phyloP scores from a whole-genome alignment of 2,797 vertebrate genomes.

The Neoniphon sammara region DNA sequence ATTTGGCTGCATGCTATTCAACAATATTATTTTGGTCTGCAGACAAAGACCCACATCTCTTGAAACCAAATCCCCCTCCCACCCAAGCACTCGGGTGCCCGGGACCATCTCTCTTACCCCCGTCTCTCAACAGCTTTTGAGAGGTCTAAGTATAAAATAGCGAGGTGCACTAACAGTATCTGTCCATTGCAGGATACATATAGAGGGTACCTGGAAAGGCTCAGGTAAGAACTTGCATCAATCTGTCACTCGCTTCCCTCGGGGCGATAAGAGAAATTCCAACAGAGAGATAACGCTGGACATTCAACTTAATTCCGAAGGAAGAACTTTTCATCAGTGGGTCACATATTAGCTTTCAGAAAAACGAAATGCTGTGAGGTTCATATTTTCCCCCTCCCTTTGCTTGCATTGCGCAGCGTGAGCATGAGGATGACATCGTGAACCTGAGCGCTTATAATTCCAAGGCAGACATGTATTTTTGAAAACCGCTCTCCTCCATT shows the following conservation, averaged over 20 bases:
- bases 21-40: conserved; percentile 57
- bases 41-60: conserved; percentile 76
- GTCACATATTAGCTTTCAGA: conserved; percentile 84
- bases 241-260: conserved; percentile 88
- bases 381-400: conserved; percentile 37
- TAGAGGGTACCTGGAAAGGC: conserved; percentile 82
- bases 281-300: conserved; percentile 83
- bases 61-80: conserved; percentile 84
- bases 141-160: conserved; percentile 87
- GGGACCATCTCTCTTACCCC: conserved; percentile 82
- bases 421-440: conserved; percentile 67
- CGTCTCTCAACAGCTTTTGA: conserved; percentile 93
- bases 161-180: conserved; percentile 85
- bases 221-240: conserved; percentile 85
- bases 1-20: conserved; percentile 33
- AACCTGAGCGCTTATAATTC: conserved; percentile 68
- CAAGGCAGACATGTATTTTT: conserved; percentile 58
- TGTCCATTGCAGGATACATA: conserved; percentile 87
- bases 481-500: conserved; percentile 45
- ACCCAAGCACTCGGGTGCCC: conserved; percentile 85
- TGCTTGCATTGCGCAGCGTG: conserved; percentile 54
- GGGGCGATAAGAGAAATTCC: conserved; percentile 88
- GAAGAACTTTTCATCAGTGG: conserved; percentile 86
- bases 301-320: conserved; percentile 85
- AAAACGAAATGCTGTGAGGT: conserved; percentile 69